A percentile compares a stretch with the other conserved stretches of the same genome.
Evolutionary conservation across 2,113 vertebrate species (phyloP).

Genomic region (Ciconia boyciana): DNA sequence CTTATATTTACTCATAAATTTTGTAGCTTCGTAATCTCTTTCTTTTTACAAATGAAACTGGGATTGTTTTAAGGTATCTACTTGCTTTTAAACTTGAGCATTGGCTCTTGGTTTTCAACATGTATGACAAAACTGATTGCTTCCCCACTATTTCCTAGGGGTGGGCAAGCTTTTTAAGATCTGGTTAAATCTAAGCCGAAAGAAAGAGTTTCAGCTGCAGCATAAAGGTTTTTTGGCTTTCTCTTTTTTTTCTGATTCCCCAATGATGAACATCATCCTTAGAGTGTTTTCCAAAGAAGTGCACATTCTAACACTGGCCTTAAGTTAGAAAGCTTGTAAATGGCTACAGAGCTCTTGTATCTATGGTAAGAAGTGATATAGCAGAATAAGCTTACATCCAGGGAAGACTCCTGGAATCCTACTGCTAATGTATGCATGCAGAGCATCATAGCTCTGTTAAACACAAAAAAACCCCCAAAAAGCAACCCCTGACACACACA

Average conservation of each 20-base stretch:
- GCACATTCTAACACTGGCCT: neutral
- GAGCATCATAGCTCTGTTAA: neutral
- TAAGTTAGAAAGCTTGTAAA: neutral
- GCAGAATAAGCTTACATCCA: neutral
- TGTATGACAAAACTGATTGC: neutral
- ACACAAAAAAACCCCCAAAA: neutral
- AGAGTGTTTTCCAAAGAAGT: neutral
- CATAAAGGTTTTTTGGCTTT: neutral
- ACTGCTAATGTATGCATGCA: neutral
- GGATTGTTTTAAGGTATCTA: neutral
- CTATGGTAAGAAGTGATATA: neutral
- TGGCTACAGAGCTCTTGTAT: neutral
- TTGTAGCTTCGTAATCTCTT: neutral
- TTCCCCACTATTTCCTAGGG: neutral
- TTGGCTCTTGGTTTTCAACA: neutral
- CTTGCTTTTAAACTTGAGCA: neutral
- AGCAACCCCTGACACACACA: neutral
- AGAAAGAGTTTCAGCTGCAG: neutral
- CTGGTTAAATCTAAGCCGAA: neutral
- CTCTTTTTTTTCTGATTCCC: neutral
- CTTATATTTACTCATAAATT: neutral
- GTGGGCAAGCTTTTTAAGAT: neutral
- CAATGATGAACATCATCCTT: neutral
- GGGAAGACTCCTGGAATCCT: neutral
- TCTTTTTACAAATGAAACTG: neutral